A percentile compares a stretch with the other conserved stretches of the same genome.
Conservation (phyloP, 1,140 invertebrate genomes). For the Laupala kohalensis region DNA sequence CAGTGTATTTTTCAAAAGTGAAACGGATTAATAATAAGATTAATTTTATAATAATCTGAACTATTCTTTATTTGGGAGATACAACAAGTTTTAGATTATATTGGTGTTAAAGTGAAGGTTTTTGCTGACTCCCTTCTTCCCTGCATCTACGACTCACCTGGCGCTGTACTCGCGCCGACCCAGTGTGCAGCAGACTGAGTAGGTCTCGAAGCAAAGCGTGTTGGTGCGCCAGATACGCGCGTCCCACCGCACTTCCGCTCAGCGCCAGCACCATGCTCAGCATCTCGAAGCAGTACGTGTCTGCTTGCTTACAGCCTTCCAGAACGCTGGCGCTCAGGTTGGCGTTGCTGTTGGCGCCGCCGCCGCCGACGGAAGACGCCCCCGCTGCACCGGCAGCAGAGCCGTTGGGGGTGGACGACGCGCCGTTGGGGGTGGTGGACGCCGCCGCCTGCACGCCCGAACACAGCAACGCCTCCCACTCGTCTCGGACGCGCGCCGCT, state of each 20-base stretch:
- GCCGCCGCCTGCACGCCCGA: conserved; percentile 2
- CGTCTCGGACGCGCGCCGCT: conserved; percentile 66
- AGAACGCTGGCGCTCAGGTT: conserved; percentile 20
- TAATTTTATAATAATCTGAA: too few relatives aligned
- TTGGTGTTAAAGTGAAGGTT: too few relatives aligned
- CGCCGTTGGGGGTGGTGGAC: not conserved
- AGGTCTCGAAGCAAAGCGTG: conserved; percentile 71
- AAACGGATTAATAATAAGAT: too few relatives aligned
- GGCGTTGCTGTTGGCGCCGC: conserved; percentile 9
- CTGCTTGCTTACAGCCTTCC: conserved; percentile 28
- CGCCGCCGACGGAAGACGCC: conserved; percentile 14
- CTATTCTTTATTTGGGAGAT: too few relatives aligned
- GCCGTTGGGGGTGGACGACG: conserved; percentile 18
- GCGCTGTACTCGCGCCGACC: conserved; percentile 84
- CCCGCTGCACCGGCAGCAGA: not conserved
- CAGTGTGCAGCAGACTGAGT: conserved; percentile 78
- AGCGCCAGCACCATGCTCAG: conserved; percentile 84
- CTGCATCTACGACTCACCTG: conserved; percentile 58
- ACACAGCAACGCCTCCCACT: conserved; percentile 57
- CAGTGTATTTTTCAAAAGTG: too few relatives aligned
- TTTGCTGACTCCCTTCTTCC: too few relatives aligned
- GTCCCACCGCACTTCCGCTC: conserved; percentile 82
- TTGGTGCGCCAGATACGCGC: conserved; percentile 81
- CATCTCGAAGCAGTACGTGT: conserved; percentile 97
- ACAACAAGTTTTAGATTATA: too few relatives aligned